These are phyloP conservation scores for Medauroidea extradentata DNA, from an alignment of 1,140 invertebrate species.

Conservation along the genomic window DNA sequence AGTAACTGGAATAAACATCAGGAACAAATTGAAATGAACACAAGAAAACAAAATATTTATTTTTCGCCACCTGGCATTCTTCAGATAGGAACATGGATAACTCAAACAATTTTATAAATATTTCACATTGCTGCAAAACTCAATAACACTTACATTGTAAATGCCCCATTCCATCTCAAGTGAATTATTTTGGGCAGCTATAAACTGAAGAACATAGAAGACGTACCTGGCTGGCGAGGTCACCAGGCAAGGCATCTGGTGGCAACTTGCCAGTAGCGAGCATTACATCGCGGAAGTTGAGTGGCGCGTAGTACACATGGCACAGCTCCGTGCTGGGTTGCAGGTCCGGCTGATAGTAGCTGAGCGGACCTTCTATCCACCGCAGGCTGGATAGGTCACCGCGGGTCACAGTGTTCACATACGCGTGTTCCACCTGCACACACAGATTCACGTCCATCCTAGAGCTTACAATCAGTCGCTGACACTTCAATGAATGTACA, in stretches of 20 bases:
- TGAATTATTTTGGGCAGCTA: not conserved
- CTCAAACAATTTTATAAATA: no score
- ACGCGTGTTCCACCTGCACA: conserved; percentile 85
- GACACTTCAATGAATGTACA: no score
- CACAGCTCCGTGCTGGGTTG: conserved; percentile 61
- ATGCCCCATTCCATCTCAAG: no score
- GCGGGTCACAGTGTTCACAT: conserved; percentile 83
- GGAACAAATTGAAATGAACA: no score
- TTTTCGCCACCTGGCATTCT: no score
- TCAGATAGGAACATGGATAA: no score
- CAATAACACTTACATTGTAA: no score
- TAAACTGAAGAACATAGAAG: not conserved
- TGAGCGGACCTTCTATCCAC: conserved; percentile 87
- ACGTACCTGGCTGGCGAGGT: conserved; percentile 57
- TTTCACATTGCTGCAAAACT: no score
- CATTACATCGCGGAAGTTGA: conserved; percentile 98
- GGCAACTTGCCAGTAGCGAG: conserved; percentile 92
- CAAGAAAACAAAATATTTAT: no score
- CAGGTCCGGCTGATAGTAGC: conserved; percentile 48
- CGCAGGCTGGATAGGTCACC: conserved; percentile 88
- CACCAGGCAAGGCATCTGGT: conserved; percentile 88
- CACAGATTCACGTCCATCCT: no score
- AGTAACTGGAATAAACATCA: no score
- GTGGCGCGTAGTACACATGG: conserved; percentile 84
- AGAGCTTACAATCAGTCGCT: no score